Conservation (phyloP, 1,140 invertebrate species). For the Hormaphis cornu region DNA sequence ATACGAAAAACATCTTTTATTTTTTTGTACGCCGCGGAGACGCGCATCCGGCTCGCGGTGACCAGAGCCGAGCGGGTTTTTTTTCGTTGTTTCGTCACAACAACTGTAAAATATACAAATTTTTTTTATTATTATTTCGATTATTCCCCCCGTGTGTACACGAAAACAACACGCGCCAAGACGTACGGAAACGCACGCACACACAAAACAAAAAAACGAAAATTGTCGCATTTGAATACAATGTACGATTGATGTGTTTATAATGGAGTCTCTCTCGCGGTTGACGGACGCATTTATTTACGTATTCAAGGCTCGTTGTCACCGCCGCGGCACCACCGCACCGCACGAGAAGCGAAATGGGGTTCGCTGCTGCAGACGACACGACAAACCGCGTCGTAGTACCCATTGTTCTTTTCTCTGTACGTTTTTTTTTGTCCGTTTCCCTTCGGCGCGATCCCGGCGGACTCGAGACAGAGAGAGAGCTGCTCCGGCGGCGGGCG, state of each 20-base stretch:
- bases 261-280: background rate
- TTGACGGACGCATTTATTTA: constrained; percentile 23
- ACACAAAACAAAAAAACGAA: background rate
- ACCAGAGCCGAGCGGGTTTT: background rate
- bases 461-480: too few relatives aligned
- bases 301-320: constrained; percentile 26
- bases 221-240: constrained; percentile 28
- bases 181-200: background rate
- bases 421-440: background rate
- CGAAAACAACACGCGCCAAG: too few relatives aligned
- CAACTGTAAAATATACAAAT: too few relatives aligned
- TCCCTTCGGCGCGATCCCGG: background rate
- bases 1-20: constrained; percentile 3
- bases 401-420: background rate
- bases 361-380: background rate
- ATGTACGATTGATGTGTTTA: constrained; percentile 24
- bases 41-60: constrained; percentile 20
- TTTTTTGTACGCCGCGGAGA: too few relatives aligned
- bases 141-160: constrained; percentile 1
- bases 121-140: too few relatives aligned
- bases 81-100: too few relatives aligned
- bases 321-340: background rate
- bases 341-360: background rate
- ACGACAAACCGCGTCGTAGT: constrained; percentile 2
- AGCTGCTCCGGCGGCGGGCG: too few relatives aligned